phyloP scores from a whole-genome alignment of 2,113 vertebrate genomes.

The Dasyurus viverrinus region DNA sequence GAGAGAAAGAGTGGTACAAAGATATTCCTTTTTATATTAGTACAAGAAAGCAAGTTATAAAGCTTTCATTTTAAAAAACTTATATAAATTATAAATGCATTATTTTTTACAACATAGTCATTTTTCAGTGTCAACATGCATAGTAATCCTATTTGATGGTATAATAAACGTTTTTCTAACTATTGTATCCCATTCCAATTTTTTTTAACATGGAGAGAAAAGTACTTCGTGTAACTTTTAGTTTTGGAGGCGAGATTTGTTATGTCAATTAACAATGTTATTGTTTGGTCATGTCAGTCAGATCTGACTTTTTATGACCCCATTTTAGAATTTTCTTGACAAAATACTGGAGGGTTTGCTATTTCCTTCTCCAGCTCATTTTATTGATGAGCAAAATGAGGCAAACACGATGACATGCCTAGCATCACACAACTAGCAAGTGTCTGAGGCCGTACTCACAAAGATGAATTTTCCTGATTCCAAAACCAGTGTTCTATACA shows the following conservation, averaged over 20 bases:
- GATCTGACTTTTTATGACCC: background rate
- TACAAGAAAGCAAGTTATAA: background rate
- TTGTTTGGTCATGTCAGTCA: background rate
- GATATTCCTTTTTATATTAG: conserved; percentile 19
- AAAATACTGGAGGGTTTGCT: background rate
- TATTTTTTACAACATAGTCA: background rate
- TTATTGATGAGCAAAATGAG: background rate
- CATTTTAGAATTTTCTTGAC: background rate
- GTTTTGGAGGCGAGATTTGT: background rate
- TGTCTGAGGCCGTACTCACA: background rate
- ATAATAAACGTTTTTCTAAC: background rate
- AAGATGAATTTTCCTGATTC: background rate
- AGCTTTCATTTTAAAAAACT: conserved; percentile 15
- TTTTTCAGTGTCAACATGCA: background rate
- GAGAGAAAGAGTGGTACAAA: background rate
- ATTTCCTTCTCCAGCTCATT: background rate
- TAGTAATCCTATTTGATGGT: background rate
- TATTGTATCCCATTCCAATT: background rate
- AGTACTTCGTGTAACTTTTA: background rate
- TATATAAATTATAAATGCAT: background rate
- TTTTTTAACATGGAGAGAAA: background rate
- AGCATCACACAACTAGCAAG: background rate
- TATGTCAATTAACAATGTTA: background rate
- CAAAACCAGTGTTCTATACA: background rate
- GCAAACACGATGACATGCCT: background rate